Evolutionary conservation across 1,140 invertebrate species (phyloP).

Genomic region (Drosophila mayri): DNA sequence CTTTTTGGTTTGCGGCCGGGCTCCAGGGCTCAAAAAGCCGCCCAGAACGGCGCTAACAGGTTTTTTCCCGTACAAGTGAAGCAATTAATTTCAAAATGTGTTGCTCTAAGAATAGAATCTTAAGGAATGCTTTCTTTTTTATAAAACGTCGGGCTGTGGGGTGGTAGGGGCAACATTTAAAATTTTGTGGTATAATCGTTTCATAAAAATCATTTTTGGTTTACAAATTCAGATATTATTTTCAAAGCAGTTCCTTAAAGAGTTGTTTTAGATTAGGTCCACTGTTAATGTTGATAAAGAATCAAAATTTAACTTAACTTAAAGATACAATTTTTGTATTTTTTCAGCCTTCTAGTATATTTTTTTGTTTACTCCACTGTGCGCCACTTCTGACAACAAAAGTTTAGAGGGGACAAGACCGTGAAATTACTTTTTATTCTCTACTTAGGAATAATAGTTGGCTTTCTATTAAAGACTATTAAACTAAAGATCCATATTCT

Average conservation of each 20-base stretch:
- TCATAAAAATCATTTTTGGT: not conserved
- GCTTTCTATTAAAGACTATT: not conserved
- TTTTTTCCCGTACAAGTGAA: slow-evolving; percentile 53
- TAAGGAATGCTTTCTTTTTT: not conserved
- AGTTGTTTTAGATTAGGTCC: not conserved
- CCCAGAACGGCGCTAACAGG: slow-evolving; percentile 56
- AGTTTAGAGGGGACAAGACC: slow-evolving; percentile 14
- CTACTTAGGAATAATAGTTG: not conserved
- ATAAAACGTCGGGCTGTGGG: not conserved
- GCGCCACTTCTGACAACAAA: not conserved
- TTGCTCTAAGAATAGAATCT: slow-evolving; percentile 35
- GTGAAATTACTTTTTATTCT: not conserved
- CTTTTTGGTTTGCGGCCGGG: slow-evolving; percentile 51
- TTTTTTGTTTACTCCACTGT: not conserved
- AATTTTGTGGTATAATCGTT: not conserved
- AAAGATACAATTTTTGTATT: not conserved
- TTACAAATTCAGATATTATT: not conserved
- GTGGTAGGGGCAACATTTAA: not conserved
- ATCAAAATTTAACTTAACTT: no score
- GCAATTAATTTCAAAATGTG: slow-evolving; percentile 58
- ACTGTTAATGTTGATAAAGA: not conserved
- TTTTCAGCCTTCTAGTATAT: not conserved
- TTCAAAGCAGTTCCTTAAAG: no score
- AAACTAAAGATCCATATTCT: not conserved
- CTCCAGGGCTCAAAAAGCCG: slow-evolving; percentile 38